phyloP scores from a whole-genome alignment of 2,113 vertebrate species.

The Emydocephalus ijimae region DNA sequence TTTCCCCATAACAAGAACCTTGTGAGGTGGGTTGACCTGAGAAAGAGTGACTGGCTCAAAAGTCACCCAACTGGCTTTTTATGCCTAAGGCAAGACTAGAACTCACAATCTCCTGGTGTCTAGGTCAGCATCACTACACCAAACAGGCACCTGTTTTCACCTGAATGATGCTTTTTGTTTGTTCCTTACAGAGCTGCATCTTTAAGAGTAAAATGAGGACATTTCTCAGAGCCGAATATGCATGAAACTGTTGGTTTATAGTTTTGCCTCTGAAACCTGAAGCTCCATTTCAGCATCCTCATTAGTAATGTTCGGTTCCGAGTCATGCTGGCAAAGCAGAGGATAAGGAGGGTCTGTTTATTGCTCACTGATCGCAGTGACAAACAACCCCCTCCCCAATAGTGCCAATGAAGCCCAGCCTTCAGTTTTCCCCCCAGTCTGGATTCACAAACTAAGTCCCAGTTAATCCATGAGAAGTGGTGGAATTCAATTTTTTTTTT shows the following conservation, averaged over 20 bases:
- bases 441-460: background rate
- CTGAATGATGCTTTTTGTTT: background rate
- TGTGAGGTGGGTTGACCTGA: background rate
- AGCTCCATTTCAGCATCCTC: background rate
- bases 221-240: background rate
- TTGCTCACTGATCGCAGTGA: background rate
- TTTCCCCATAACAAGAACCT: background rate
- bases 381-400: background rate
- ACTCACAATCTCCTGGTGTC: background rate
- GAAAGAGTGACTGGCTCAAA: background rate
- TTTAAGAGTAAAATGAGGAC: background rate
- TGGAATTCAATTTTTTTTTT: too few relatives aligned
- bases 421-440: background rate
- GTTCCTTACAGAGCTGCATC: background rate
- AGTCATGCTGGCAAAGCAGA: background rate
- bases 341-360: background rate
- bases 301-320: background rate
- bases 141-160: background rate
- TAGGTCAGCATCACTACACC: background rate
- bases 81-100: background rate
- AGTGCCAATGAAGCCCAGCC: background rate
- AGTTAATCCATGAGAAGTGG: too few relatives aligned
- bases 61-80: background rate
- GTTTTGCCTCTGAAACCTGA: background rate
- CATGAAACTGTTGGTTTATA: background rate